phyloP scores from a whole-genome alignment of 2,888 invertebrate genomes.

The Rhopalosiphum nymphaeae region DNA sequence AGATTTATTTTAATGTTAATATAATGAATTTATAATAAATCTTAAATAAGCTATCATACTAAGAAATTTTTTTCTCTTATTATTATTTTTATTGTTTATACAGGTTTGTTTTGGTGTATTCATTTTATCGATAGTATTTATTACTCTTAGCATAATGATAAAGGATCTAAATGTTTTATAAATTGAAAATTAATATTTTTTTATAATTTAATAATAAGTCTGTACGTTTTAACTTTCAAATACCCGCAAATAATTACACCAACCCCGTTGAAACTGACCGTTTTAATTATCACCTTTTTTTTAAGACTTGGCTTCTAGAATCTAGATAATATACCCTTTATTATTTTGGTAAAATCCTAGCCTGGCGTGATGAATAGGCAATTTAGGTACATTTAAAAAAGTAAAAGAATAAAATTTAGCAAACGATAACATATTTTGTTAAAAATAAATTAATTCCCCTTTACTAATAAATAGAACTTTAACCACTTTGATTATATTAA shows the following conservation, averaged over 20 bases:
- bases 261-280: neutral
- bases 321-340: neutral
- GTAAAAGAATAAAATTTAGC: neutral
- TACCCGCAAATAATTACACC: constrained; percentile 4
- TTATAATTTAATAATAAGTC: neutral
- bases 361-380: constrained; percentile 41
- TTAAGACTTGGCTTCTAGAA: constrained; percentile 6
- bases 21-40: neutral
- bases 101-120: neutral
- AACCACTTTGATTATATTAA: neutral
- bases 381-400: constrained; percentile 18
- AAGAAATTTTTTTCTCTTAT: neutral
- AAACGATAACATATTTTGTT: neutral
- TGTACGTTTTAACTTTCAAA: neutral
- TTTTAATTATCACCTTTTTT: constrained; percentile 41
- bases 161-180: neutral
- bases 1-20: neutral
- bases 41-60: neutral
- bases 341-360: constrained; percentile 13
- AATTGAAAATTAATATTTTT: constrained; percentile 31
- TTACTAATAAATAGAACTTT: neutral
- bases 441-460: neutral
- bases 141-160: neutral
- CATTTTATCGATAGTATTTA: neutral
- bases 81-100: neutral